These are phyloP conservation scores for Bellardia pandia DNA, from an alignment of 2,888 invertebrate species.

Conservation along the genomic window DNA sequence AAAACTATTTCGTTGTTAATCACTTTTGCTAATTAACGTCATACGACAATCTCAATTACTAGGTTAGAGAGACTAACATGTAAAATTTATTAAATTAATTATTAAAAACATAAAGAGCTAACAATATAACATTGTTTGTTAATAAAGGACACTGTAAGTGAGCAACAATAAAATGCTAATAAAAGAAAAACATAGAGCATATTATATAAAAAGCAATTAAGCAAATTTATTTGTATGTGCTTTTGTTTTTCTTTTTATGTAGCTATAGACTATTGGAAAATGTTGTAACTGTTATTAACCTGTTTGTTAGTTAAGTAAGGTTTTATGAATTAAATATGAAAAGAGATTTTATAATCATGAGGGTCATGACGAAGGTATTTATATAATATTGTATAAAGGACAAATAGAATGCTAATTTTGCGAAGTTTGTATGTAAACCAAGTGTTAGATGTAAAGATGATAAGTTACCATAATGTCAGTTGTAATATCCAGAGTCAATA, in stretches of 20 bases:
- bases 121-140: not conserved
- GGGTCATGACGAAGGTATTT: not conserved
- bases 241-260: not conserved
- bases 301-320: not conserved
- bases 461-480: too few species aligned
- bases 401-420: too few species aligned
- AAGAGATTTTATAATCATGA: not conserved
- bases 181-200: not conserved
- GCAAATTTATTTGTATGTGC: not conserved
- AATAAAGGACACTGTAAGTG: not conserved
- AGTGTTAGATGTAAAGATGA: too few species aligned
- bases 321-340: conserved; percentile 5
- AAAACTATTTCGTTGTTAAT: not conserved
- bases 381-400: too few species aligned
- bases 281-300: not conserved
- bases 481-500: too few species aligned
- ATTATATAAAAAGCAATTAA: not conserved
- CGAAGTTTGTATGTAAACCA: too few species aligned
- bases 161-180: not conserved
- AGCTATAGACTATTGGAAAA: not conserved
- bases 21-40: not conserved
- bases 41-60: conserved; percentile 4
- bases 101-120: conserved; percentile 19
- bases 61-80: not conserved
- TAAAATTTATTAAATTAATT: conserved; percentile 22